Evolutionary conservation across 1,140 invertebrate genomes (phyloP).

Genomic region (Musca vetustissima): DNA sequence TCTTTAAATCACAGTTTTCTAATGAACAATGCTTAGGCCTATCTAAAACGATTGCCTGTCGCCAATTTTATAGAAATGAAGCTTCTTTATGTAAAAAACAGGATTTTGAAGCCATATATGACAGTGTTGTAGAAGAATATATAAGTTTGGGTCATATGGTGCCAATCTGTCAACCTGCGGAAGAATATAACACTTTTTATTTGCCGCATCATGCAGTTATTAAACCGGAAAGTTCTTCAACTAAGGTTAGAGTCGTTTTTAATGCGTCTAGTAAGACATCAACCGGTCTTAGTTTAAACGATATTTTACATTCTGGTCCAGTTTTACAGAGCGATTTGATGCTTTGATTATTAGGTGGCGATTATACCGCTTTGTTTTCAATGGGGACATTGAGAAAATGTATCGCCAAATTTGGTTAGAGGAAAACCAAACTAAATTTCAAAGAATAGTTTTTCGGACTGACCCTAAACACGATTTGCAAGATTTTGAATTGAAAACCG

Average conservation of each 20-base stretch:
- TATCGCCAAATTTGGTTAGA: slow-evolving; percentile 6
- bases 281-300: background rate
- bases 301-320: background rate
- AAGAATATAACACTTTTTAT: background rate
- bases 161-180: background rate
- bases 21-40: background rate
- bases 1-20: background rate
- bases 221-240: background rate
- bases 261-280: background rate
- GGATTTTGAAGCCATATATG: background rate
- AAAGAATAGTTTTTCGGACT: slow-evolving; percentile 8
- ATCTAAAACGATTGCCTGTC: background rate
- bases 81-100: no score
- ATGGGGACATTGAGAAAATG: slow-evolving; percentile 13
- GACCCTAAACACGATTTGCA: background rate
- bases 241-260: background rate
- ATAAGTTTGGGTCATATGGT: background rate
- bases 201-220: slow-evolving; percentile 11
- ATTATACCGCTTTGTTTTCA: slow-evolving; percentile 2
- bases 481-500: background rate
- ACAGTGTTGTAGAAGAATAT: background rate
- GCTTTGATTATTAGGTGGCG: background rate
- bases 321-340: slow-evolving; percentile 1
- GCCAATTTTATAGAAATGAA: slow-evolving; percentile 10
- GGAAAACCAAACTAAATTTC: background rate